Base-by-base conservation (phyloP, 2,888 invertebrate genomes). In the Eugnorisma glareosa region DNA sequence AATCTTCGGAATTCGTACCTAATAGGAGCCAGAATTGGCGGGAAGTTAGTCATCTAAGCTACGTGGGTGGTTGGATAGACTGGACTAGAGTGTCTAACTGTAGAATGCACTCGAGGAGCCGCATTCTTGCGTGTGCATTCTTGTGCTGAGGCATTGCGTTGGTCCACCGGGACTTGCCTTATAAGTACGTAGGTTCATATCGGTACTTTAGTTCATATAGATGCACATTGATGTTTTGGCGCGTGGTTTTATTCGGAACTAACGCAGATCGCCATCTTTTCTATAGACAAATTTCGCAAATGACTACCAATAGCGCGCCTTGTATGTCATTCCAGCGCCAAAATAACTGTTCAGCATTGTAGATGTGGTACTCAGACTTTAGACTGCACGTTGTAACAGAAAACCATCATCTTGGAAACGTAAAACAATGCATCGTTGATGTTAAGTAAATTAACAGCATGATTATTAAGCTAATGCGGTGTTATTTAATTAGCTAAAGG, bases 41-140 rank as follows among this genome's bases (percentile, higher is more conserved):
- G 87, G 79, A 86, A 87, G 74, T 85, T 79, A 73, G 72, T 71
- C 73, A 85, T 66, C 51, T 63, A 57, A 59, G 69, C 81, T 74
- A 48, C 77, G 89, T 87, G 87, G 87, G 87, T 87, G 87, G 85
- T 13, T 59, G 10, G 37, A 37, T 74, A 73, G 76, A 75, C 80
- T 70, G 75, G 66, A 48, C 72, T 40, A 66, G 61, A 75, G 61
- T 64, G 75, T 73, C 75, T 87, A 85, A 85, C 88, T 76, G 85
- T 86, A 37, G 48, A 40, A 57, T 73, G 54, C 67, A 74, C 75
- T 87, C 73, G 79, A 74, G 70, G 57, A 67, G 57, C 81, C 43
- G 74, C 86, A 86, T 86, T 82, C 89, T 77, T 79, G 48, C 61
- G 83, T 79, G 82, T 86, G 88, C 89, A 89, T 88, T 88, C 89